A percentile compares a stretch with the other conserved stretches of the same genome.
Evolutionary conservation across 1,140 invertebrate genomes (phyloP).

Genomic region (Drosophila serrata): DNA sequence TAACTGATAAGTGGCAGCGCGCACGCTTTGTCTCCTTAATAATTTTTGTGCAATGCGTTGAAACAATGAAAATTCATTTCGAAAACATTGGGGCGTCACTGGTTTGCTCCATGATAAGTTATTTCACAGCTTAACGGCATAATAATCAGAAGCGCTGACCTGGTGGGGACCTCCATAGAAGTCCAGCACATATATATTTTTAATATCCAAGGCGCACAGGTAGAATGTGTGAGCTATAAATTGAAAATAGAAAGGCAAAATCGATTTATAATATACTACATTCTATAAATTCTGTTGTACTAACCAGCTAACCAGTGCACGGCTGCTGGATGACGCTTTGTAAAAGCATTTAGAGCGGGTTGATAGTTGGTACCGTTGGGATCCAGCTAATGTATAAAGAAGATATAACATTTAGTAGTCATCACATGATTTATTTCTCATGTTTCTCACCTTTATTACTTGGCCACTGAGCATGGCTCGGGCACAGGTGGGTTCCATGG

Average conservation of each 20-base stretch:
- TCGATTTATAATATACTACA: not conserved
- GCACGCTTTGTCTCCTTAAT: not conserved
- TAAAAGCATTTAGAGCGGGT: conserved; percentile 88
- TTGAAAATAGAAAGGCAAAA: not conserved
- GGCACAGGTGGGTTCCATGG: conserved; percentile 93
- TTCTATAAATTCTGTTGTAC: conserved; percentile 70
- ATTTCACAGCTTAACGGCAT: conserved; percentile 50
- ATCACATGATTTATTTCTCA: no score
- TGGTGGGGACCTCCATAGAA: conserved; percentile 91
- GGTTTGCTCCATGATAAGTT: not conserved
- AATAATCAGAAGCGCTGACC: conserved; percentile 88
- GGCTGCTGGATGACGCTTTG: conserved; percentile 90
- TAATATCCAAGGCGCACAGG: conserved; percentile 90
- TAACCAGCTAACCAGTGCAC: conserved; percentile 87
- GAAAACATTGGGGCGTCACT: conserved; percentile 12
- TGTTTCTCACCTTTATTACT: conserved; percentile 87
- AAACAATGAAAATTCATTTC: not conserved
- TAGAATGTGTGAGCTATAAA: conserved; percentile 91
- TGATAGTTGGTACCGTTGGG: conserved; percentile 87
- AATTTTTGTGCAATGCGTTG: conserved; percentile 10
- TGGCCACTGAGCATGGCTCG: conserved; percentile 90
- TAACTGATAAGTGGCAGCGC: conserved; percentile 33
- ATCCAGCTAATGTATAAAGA: conserved; percentile 86
- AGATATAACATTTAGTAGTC: no score
- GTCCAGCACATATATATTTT: conserved; percentile 90